These are phyloP conservation scores for Pseudoatta argentina DNA, from an alignment of 1,140 invertebrate genomes.

Conservation along the genomic window DNA sequence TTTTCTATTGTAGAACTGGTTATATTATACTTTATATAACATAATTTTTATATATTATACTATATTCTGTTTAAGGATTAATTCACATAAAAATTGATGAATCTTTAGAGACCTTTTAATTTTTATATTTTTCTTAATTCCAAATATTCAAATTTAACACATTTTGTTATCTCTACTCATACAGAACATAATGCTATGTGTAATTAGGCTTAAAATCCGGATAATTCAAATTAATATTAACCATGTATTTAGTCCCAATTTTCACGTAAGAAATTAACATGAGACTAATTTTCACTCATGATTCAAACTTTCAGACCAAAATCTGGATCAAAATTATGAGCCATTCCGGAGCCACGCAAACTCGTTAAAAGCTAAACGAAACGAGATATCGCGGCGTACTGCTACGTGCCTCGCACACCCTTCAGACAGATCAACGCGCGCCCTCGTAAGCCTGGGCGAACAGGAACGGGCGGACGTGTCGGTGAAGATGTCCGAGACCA, in stretches of 20 bases:
- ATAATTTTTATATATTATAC: background rate
- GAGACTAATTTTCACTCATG: conserved; percentile 15
- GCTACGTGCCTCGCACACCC: conserved; percentile 31
- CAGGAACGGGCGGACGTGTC: background rate
- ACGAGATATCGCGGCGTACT: conserved; percentile 33
- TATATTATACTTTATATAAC: background rate
- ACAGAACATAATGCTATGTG: background rate
- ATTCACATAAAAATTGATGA: conserved; percentile 5
- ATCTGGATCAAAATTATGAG: conserved; percentile 50
- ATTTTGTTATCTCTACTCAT: background rate
- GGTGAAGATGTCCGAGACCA: conserved; percentile 1
- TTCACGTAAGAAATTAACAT: conserved; percentile 12
- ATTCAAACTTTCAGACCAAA: conserved; percentile 27
- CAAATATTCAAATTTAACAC: background rate
- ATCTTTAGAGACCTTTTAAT: background rate
- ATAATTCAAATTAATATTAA: conserved; percentile 4
- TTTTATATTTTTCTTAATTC: background rate
- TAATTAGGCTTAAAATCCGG: background rate
- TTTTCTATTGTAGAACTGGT: background rate
- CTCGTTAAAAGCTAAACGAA: conserved; percentile 62
- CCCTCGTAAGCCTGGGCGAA: conserved; percentile 48
- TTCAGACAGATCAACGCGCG: conserved; percentile 25
- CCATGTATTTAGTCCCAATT: background rate
- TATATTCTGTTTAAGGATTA: background rate
- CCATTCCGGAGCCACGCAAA: conserved; percentile 49